Evolutionary conservation across 2,797 vertebrate genomes (phyloP).

Genomic region (Platalea minor): DNA sequence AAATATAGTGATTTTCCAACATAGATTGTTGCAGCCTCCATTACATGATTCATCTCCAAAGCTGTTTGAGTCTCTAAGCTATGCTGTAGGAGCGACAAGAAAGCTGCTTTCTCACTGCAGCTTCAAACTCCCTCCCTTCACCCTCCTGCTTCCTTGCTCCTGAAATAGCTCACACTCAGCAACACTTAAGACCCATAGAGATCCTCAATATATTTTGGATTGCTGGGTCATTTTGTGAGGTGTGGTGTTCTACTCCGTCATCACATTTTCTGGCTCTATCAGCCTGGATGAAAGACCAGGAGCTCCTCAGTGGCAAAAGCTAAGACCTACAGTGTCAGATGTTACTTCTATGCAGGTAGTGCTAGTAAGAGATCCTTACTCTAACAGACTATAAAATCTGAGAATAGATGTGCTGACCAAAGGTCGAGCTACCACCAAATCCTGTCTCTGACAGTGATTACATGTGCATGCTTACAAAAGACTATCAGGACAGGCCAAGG

Average conservation of each 20-base stretch:
- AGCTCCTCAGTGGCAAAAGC: not conserved
- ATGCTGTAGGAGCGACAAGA: not conserved
- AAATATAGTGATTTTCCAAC: not conserved
- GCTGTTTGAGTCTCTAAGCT: not conserved
- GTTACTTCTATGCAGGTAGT: not conserved
- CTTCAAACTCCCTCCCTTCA: not conserved
- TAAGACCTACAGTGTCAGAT: not conserved
- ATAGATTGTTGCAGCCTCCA: not conserved
- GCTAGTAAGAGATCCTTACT: not conserved
- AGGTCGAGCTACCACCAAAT: not conserved
- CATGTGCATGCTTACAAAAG: not conserved
- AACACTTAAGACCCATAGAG: not conserved
- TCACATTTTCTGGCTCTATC: not conserved
- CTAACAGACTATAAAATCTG: not conserved
- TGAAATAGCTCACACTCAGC: not conserved
- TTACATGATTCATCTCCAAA: not conserved
- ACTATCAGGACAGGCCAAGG: not conserved
- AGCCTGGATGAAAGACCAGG: not conserved
- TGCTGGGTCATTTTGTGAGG: not conserved
- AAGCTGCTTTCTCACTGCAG: not conserved
- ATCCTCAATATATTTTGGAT: not conserved
- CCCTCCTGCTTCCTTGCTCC: accelerated
- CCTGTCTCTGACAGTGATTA: not conserved
- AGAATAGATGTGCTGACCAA: not conserved
- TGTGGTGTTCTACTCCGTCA: not conserved